These are phyloP conservation scores for Diachrysia chrysitis DNA, from an alignment of 2,888 invertebrate genomes.

Conservation along the genomic window DNA sequence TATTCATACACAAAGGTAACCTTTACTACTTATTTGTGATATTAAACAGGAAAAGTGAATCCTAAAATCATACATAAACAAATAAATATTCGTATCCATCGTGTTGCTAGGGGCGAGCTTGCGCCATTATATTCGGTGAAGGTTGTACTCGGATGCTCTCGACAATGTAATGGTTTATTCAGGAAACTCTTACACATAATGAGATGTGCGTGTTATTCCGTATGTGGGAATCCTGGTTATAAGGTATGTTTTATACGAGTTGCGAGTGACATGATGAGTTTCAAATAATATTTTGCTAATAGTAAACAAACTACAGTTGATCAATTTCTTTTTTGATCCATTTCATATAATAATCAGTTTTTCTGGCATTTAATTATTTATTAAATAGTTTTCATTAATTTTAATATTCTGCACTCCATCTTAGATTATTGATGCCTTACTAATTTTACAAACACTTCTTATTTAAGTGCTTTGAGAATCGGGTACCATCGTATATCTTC, in stretches of 20 bases:
- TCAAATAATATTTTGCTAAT: no score
- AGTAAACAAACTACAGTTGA: no score
- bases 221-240: neutral
- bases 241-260: neutral
- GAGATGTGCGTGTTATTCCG: conserved; percentile 1
- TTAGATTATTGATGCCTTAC: no score
- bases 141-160: neutral
- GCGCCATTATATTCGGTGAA: neutral
- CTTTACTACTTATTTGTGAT: neutral
- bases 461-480: no score
- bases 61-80: neutral
- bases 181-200: conserved; percentile 7
- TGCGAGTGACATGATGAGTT: neutral
- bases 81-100: neutral
- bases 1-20: no score
- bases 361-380: no score
- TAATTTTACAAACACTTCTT: no score
- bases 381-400: no score
- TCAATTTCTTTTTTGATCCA: no score
- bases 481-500: neutral
- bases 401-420: no score
- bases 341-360: no score
- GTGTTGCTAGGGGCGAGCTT: neutral
- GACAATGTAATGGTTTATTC: conserved; percentile 5
- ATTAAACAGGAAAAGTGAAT: neutral